Conservation (phyloP, 2,888 invertebrate species). For the Tiliacea citrago region DNA sequence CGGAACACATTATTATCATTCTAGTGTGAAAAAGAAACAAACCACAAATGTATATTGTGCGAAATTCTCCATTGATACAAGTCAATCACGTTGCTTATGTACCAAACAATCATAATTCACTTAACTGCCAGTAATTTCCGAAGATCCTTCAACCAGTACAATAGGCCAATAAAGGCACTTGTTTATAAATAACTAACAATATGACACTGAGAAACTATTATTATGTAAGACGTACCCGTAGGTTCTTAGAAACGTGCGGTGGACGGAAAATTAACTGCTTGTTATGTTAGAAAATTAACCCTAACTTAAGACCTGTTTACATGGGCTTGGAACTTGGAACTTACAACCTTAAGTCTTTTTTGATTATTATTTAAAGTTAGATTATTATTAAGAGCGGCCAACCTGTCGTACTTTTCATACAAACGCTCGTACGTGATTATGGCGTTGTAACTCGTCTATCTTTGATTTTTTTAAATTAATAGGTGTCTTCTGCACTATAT, state of each 20-base stretch:
- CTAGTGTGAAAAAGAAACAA: conserved; percentile 3
- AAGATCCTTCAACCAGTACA: conserved; percentile 64
- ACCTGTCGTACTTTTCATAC: too few relatives aligned
- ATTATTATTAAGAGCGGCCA: too few relatives aligned
- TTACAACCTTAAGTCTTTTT: not conserved
- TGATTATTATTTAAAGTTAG: too few relatives aligned
- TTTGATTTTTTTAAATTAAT: too few relatives aligned
- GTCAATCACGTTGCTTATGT: conserved; percentile 36
- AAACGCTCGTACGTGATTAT: too few relatives aligned
- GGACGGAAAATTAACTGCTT: conserved; percentile 48
- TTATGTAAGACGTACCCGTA: conserved; percentile 46
- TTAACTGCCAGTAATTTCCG: conserved; percentile 58
- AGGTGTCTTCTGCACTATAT: too few relatives aligned
- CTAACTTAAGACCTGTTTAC: conserved; percentile 14
- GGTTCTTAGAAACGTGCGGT: conserved; percentile 61
- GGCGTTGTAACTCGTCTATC: too few relatives aligned
- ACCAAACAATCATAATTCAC: conserved; percentile 45
- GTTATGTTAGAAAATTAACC: conserved; percentile 51
- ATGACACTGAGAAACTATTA: conserved; percentile 61
- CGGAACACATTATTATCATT: not conserved
- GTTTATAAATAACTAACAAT: conserved; percentile 73
- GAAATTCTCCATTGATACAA: conserved; percentile 18
- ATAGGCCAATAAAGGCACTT: conserved; percentile 69
- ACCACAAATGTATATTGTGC: conserved; percentile 3
- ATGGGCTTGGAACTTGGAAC: not conserved